These are phyloP conservation scores for Brachionus angularis DNA, from an alignment of 1,140 invertebrate genomes.

Conservation along the genomic window DNA sequence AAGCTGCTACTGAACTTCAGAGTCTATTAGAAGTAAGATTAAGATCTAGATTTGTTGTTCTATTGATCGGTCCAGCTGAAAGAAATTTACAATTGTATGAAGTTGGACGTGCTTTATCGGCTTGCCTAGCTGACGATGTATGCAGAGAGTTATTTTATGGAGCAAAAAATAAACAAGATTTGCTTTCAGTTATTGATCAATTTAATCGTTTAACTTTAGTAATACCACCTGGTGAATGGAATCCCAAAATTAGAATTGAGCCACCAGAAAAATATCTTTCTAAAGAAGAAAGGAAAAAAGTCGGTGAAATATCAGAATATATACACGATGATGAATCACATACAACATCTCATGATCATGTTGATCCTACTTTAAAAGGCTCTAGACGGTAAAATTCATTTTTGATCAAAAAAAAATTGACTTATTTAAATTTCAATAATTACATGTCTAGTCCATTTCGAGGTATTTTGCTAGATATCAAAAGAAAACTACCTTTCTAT, in stretches of 20 bases:
- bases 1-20: slow-evolving; percentile 48
- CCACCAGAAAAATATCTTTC: slow-evolving; percentile 49
- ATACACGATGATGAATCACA: neutral
- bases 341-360: slow-evolving; percentile 9
- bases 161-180: slow-evolving; percentile 49
- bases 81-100: slow-evolving; percentile 46
- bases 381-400: slow-evolving; percentile 40
- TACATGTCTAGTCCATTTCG: slow-evolving; percentile 54
- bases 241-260: slow-evolving; percentile 53
- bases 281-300: slow-evolving; percentile 43
- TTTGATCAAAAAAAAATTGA: too few species aligned
- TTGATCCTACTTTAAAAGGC: slow-evolving; percentile 42
- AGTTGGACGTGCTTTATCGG: slow-evolving; percentile 53
- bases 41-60: slow-evolving; percentile 53
- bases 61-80: slow-evolving; percentile 50
- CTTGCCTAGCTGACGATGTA: slow-evolving; percentile 53
- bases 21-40: slow-evolving; percentile 55
- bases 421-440: too few species aligned
- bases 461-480: slow-evolving; percentile 55
- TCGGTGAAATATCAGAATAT: neutral
- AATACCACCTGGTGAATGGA: slow-evolving; percentile 58
- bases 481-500: slow-evolving; percentile 53
- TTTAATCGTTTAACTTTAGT: slow-evolving; percentile 57
- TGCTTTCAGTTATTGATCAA: slow-evolving; percentile 55
- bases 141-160: slow-evolving; percentile 54